Evolutionary conservation across 2,888 invertebrate species (phyloP).

Genomic region (Diadegma fenestrale): DNA sequence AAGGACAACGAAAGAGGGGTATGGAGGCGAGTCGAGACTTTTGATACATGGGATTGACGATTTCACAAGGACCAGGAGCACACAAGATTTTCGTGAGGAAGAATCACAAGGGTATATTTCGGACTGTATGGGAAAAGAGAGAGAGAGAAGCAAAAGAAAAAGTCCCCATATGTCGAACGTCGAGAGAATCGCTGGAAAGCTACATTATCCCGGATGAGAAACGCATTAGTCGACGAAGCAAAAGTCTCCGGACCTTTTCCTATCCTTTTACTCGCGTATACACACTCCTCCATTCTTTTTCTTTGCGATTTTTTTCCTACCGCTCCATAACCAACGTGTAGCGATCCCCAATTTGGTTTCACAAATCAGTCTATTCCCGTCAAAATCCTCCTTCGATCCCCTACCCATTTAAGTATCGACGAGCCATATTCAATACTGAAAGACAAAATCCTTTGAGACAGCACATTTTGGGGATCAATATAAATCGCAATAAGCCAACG

Average conservation of each 20-base stretch:
- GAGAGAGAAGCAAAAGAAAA: background rate
- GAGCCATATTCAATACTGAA: background rate
- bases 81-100: constrained; percentile 21
- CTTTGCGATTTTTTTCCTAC: constrained; percentile 17
- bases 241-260: constrained; percentile 52
- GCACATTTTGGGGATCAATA: background rate
- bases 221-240: constrained; percentile 79
- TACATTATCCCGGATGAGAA: constrained; percentile 80
- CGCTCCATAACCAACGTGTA: constrained; percentile 32
- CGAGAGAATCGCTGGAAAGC: constrained; percentile 58
- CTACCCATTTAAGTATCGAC: background rate
- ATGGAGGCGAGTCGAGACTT: constrained; percentile 55
- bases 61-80: constrained; percentile 44
- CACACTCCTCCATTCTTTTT: constrained; percentile 25
- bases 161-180: constrained; percentile 48
- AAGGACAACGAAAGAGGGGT: constrained; percentile 57
- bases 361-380: constrained; percentile 70
- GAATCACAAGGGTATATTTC: background rate
- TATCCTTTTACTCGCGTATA: constrained; percentile 16
- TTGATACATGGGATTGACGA: constrained; percentile 50
- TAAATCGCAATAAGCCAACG: background rate
- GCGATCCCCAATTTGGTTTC: constrained; percentile 61
- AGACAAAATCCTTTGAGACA: background rate
- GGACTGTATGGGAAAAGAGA: background rate
- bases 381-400: constrained; percentile 57